These are phyloP conservation scores for Macrotus californicus DNA, from an alignment of 2,113 vertebrate species.

Conservation along the genomic window DNA sequence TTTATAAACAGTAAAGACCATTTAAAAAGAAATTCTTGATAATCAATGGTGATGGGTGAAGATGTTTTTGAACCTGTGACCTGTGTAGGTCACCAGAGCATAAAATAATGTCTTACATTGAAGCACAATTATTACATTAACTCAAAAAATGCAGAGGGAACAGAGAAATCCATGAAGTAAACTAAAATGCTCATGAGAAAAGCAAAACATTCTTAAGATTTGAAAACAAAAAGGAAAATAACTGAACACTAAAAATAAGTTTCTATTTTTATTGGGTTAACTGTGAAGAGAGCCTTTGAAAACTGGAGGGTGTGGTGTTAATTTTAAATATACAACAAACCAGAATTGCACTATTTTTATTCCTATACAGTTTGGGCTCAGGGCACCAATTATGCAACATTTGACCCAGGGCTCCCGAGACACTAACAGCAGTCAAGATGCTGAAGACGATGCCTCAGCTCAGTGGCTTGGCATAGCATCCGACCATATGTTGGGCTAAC, in stretches of 20 bases:
- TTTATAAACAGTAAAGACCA: neutral
- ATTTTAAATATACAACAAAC: constrained; percentile 43
- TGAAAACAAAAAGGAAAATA: constrained; percentile 51
- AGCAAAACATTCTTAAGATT: constrained; percentile 3
- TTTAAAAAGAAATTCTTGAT: neutral
- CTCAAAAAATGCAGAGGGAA: neutral
- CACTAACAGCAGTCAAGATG: constrained; percentile 9
- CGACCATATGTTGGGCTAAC: constrained; percentile 1
- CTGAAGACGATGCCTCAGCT: constrained; percentile 15
- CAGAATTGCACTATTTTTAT: constrained; percentile 38
- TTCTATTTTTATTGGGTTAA: constrained; percentile 47
- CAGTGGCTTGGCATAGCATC: constrained; percentile 47
- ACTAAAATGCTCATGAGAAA: neutral
- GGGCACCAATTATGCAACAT: constrained; percentile 26
- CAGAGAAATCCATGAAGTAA: neutral
- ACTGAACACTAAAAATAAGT: constrained; percentile 44
- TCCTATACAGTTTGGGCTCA: neutral
- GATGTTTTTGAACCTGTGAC: neutral
- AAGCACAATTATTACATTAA: neutral
- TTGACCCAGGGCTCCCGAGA: constrained; percentile 25
- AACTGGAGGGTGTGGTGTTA: constrained; percentile 24
- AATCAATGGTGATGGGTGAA: neutral
- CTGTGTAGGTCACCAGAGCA: neutral
- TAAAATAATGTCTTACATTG: neutral
- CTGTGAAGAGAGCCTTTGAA: constrained; percentile 35